A percentile compares a stretch with the other conserved stretches of the same genome.
Evolutionary conservation across 2,888 invertebrate genomes (phyloP).

Genomic region (Ecdyonurus torrentis): DNA sequence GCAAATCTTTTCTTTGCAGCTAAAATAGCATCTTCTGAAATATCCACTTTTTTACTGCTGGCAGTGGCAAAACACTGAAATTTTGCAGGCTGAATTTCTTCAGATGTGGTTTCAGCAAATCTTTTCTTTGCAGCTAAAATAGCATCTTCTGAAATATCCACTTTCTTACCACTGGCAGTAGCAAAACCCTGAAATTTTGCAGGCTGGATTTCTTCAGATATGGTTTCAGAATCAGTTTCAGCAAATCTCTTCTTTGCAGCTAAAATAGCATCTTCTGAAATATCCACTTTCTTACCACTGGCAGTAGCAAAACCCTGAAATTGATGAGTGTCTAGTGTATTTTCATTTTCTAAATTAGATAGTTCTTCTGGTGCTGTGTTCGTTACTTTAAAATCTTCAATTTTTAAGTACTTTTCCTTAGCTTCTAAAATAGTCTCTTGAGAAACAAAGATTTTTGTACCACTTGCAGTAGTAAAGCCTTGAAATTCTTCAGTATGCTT

Average conservation of each 20-base stretch:
- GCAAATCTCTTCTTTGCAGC: conserved; percentile 11
- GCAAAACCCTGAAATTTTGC: conserved; percentile 2
- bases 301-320: conserved; percentile 13
- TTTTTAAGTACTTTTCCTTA: conserved; percentile 13
- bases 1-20: conserved; percentile 10
- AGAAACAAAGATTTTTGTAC: conserved; percentile 17
- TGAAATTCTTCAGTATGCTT: too few species aligned
- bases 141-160: conserved; percentile 16
- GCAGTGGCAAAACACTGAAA: conserved; percentile 16
- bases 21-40: conserved; percentile 17
- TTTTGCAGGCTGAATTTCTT: too few species aligned
- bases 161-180: conserved; percentile 17
- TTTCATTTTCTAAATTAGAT: conserved; percentile 17
- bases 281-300: conserved; percentile 16
- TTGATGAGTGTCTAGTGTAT: conserved; percentile 15
- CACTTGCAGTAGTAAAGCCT: conserved; percentile 23
- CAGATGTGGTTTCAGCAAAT: conserved; percentile 5
- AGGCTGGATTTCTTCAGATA: background rate
- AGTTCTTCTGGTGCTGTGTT: background rate
- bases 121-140: conserved; percentile 12
- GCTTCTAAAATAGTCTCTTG: conserved; percentile 15
- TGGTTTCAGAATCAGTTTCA: background rate
- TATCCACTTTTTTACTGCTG: conserved; percentile 14
- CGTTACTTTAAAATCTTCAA: background rate
- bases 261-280: conserved; percentile 15